Base-by-base conservation (phyloP, 2,797 vertebrate species). In the Pseudopleuronectes americanus region DNA sequence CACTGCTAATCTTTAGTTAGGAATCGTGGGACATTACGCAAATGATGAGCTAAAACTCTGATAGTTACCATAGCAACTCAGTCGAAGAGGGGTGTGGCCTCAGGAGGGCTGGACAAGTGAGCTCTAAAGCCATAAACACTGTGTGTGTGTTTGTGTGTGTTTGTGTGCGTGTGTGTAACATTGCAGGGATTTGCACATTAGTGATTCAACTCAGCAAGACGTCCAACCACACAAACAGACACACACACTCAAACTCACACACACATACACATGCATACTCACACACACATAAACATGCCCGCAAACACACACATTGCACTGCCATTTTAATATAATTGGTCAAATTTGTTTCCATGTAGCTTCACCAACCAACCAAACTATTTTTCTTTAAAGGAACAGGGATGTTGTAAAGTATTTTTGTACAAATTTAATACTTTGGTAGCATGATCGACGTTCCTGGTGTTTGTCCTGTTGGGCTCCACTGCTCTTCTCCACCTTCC, bases 341-440 rank as follows among this genome's bases (percentile, higher is more conserved):
- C 90, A 91, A 85, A 88, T 87, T 89, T 83, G 81, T 92, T 87
- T 90, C 93, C 95, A 93, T 92, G 93, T 94, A 92, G 90, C 91
- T 90, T 89, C 89, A 91, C 90, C 87, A 88, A 91, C 87, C 86
- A 84, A 87, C 87, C 89, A 98, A 97, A 97, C 91, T 95, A 97
- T 99, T 97, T 98, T 99, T 98, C 96, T 98, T 98, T 98, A 96
- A 96, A 95, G 96, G 96, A 97, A 97, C 95, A 95, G 96, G 96
- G 96, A 96, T 96, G 96, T 89, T 93, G 96, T 97, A 99, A 99
- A 99, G 97, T 99, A 99, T 99, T 99, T 99, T 99, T 99, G 97
- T 99, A 99, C 97, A 98, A 99, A 99, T 99, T 99, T 99, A 99
- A 97, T 99, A 99, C 97, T 99, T 99, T 99, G 98, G 97, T 98